Base-by-base conservation (phyloP, 2,113 vertebrate species). In the Myrmecophaga tridactyla region DNA sequence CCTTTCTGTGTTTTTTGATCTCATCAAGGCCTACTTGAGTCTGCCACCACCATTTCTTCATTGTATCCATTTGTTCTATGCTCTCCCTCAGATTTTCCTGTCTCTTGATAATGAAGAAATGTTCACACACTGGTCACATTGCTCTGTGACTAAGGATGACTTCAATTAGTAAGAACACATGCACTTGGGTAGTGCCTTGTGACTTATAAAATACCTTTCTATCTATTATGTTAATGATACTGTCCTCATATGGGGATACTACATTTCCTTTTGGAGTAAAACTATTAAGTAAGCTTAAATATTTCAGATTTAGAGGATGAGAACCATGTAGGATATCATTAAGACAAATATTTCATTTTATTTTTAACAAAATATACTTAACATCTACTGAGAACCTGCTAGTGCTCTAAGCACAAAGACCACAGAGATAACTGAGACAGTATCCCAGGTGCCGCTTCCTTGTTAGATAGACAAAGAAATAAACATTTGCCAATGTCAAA, bases 291-390 rank as follows among this genome's bases (percentile, higher is more conserved):
- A 36, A 29, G 36, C 17, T 70, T 46, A 39, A 29, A 17, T 48
- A n/a, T 39, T 60, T 65, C 1, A 70, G 1, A 72, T 41, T 56
- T 41, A 53, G 70, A 70, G 34, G 72, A 14, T 5, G 5, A 65
- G 31, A 94, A 82, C 3, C 34, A 34, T 4, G 0, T 3, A 70
- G 29, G 1, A n/a, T 58, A 4, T 20, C 41, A 80, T 48, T 23
- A n/a, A 94, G 86, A 36, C 4, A 75, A n/a, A 73, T 76, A 23
- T 43, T 90, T 94, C 13, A 36, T 48, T 89, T 82, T 69, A 58
- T 36, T 78, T 81, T 81, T 73, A 96, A 46, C 4, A 73, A 62
- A 43, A 82, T n/a, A 6, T 41, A 25, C 56, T 82, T 86, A 34
- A 20, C 48, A 62, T 23, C 67, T 88, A 86, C 67, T 62, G 56